Conservation (phyloP, 2,113 vertebrate genomes). For the Rhynchopsitta pachyrhyncha region DNA sequence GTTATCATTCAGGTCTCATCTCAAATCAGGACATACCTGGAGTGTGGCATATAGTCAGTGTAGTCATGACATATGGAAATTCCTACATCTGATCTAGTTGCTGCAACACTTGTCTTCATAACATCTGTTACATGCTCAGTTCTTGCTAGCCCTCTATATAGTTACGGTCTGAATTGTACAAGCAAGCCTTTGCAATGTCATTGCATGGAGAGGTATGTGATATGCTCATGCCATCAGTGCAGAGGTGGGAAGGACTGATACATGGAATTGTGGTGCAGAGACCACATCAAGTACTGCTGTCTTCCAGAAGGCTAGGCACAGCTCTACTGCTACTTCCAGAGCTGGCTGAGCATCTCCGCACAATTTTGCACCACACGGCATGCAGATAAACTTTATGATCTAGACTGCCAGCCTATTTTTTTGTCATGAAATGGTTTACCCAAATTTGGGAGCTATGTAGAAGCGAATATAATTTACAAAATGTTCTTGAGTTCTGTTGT, state of each 20-base stretch:
- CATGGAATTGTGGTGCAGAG: fast-evolving
- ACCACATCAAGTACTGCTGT: not conserved
- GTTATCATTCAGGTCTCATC: not conserved
- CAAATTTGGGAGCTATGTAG: not conserved
- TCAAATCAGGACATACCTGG: not conserved
- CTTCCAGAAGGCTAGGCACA: not conserved
- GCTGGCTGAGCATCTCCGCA: not conserved
- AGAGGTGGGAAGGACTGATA: not conserved
- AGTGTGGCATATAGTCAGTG: not conserved
- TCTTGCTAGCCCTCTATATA: not conserved
- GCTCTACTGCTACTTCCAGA: not conserved
- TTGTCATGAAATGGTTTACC: not conserved
- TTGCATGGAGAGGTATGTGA: not conserved
- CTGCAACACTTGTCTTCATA: fast-evolving
- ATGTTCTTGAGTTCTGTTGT: not conserved
- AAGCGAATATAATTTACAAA: not conserved
- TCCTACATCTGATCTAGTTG: not conserved
- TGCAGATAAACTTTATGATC: not conserved
- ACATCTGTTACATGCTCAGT: not conserved
- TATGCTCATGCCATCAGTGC: not conserved
- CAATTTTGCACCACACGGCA: not conserved
- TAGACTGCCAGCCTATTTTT: not conserved
- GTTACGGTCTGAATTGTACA: not conserved
- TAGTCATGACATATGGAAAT: not conserved
- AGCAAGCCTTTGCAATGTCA: not conserved